A percentile compares a stretch with the other conserved stretches of the same genome.
Conservation (phyloP, 1,140 invertebrate genomes). For the Probaryconus sp. region DNA sequence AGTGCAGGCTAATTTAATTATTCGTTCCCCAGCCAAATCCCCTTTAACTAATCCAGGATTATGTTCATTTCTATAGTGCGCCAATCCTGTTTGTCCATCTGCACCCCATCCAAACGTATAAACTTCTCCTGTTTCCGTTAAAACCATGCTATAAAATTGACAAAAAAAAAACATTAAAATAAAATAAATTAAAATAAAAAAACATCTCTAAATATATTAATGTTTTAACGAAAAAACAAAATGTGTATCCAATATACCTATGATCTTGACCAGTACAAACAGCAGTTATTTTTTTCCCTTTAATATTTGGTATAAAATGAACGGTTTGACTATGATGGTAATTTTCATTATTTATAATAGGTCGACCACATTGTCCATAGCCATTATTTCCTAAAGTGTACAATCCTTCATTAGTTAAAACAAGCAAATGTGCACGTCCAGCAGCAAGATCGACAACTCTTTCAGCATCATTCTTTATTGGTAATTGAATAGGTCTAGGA, state of each 20-base stretch:
- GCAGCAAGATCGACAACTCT: slow-evolving; percentile 84
- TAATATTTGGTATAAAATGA: slow-evolving; percentile 83
- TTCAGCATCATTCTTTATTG: slow-evolving; percentile 79
- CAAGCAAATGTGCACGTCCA: slow-evolving; percentile 91
- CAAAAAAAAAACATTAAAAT: slow-evolving; percentile 34
- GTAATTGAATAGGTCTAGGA: slow-evolving; percentile 87
- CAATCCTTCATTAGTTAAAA: slow-evolving; percentile 88
- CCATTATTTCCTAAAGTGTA: slow-evolving; percentile 94
- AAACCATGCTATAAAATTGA: slow-evolving; percentile 82
- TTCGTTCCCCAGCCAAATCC: slow-evolving; percentile 89
- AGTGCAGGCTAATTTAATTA: slow-evolving; percentile 87
- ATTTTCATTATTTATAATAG: slow-evolving; percentile 87
- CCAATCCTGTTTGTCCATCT: slow-evolving; percentile 95
- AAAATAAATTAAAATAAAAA: no score
- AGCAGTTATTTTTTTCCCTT: slow-evolving; percentile 81
- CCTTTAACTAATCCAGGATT: slow-evolving; percentile 84
- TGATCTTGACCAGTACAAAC: slow-evolving; percentile 92
- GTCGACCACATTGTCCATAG: slow-evolving; percentile 95
- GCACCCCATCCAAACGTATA: slow-evolving; percentile 95
- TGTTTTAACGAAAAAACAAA: background rate
- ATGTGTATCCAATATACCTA: slow-evolving; percentile 78
- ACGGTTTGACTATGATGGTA: slow-evolving; percentile 83
- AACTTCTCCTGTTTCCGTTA: slow-evolving; percentile 89
- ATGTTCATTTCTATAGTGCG: slow-evolving; percentile 82
- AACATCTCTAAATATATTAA: slow-evolving; percentile 1